phyloP scores from a whole-genome alignment of 92 coral and sea anemone genomes.

The Porites lobata region DNA sequence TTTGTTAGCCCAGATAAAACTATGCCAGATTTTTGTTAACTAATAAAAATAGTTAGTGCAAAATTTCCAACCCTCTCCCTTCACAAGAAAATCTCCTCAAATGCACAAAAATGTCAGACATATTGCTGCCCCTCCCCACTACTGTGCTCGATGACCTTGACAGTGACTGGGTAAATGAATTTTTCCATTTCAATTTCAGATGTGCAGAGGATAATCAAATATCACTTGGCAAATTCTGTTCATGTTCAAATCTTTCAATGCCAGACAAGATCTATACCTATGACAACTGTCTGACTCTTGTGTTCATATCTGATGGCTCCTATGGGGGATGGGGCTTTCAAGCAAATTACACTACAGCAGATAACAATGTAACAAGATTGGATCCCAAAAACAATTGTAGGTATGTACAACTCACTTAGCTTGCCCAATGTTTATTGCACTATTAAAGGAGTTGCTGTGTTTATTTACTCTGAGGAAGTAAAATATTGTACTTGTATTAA shows the following conservation, averaged over 20 bases:
- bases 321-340: slow-evolving; percentile 43
- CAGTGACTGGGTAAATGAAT: background rate
- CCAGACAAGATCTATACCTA: slow-evolving; percentile 46
- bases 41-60: too few relatives aligned
- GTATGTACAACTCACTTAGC: slow-evolving; percentile 2
- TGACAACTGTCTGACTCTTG: slow-evolving; percentile 49
- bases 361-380: background rate
- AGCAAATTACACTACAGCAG: slow-evolving; percentile 19
- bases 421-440: too few relatives aligned
- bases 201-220: background rate
- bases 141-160: background rate
- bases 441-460: too few relatives aligned
- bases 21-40: too few relatives aligned
- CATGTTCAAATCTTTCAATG: slow-evolving; percentile 25
- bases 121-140: too few relatives aligned
- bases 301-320: slow-evolving; percentile 43
- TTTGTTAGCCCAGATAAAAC: too few relatives aligned
- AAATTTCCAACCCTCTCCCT: too few relatives aligned
- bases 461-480: too few relatives aligned
- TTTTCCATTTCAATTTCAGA: background rate
- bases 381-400: slow-evolving; percentile 26
- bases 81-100: too few relatives aligned
- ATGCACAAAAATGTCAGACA: too few relatives aligned
- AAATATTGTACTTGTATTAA: too few relatives aligned
- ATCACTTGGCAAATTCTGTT: slow-evolving; percentile 60